These are phyloP conservation scores for Pseudotriccus pelzelni DNA, from an alignment of 2,797 vertebrate genomes.

Conservation along the genomic window DNA sequence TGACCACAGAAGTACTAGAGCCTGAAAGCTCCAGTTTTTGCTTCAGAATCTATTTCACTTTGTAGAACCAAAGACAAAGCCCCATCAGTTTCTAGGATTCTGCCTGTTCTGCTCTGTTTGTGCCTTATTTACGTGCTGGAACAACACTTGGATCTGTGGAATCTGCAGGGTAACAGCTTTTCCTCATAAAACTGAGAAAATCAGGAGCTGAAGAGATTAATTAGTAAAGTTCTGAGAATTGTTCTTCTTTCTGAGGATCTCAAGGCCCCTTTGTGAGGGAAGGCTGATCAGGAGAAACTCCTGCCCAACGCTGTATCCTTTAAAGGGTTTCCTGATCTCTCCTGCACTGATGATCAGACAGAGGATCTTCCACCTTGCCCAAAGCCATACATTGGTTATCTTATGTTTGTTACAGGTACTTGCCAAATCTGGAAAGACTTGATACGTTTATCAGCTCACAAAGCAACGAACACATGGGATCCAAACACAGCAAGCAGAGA, in stretches of 20 bases:
- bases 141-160: not conserved
- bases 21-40: not conserved
- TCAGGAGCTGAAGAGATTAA: not conserved
- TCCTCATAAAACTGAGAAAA: not conserved
- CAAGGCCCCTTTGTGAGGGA: not conserved
- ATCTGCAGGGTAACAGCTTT: not conserved
- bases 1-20: not conserved
- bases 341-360: not conserved
- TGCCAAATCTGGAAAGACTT: not conserved
- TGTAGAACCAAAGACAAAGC: not conserved
- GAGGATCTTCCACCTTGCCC: not conserved
- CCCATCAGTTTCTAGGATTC: not conserved
- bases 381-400: not conserved
- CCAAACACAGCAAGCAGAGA: not conserved
- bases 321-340: not conserved
- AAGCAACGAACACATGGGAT: not conserved
- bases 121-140: not conserved
- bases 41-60: not conserved
- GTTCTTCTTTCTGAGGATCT: not conserved
- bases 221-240: not conserved
- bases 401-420: not conserved
- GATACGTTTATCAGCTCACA: not conserved
- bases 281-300: not conserved
- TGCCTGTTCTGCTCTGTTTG: not conserved
- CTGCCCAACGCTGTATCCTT: not conserved